Base-by-base conservation (phyloP, 2,888 invertebrate genomes). In the Lissocephala sabroskyi region DNA sequence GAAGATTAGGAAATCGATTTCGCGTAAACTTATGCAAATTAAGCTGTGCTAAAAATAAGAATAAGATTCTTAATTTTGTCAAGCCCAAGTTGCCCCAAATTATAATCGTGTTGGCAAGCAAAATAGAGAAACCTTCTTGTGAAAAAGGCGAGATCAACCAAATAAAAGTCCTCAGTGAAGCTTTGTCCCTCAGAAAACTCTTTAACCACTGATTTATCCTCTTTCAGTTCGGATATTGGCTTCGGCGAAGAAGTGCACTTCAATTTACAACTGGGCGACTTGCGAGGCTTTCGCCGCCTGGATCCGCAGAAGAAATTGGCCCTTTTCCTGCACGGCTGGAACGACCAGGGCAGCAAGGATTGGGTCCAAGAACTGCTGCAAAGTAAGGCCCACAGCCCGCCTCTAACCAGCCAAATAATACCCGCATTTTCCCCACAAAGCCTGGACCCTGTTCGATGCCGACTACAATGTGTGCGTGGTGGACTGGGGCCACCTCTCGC, bases 321-420 rank as follows among this genome's bases (percentile, higher is more conserved):
- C 0, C 56, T 84, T 7, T 80, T 84, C n/a, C 23, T 83, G 36
- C 84, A 84, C 41, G 84, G 84, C 19, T 84, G 84, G 84, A 79
- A 81, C 42, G 80, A 83, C 60, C 71, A 80, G 45, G 81, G 82
- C 49, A 81, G 79, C 57, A 81, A 80, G 55, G 66, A 67, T 11
- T 84, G 83, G 84, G 77, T 83, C 10, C 77, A 79, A 40, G 81
- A 82, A 35, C 48, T 82, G 14, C 41, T 82, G 18, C 62, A 65
- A 40, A 67, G 84, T 84, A 62, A 70, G 73, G 63, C 41, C 19
- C 10, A n/a, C 13, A 6, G 4, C 9, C 3, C 10, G 41, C 41
- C 23, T 18, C 3, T 4, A 14, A 7, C 9, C 26, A 26, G 5
- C 11, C 10, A 14, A 39, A 26, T 14, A 39, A 3, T 5, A 23